Conservation (phyloP, 2,113 vertebrate genomes). For the Chaetops frenatus region DNA sequence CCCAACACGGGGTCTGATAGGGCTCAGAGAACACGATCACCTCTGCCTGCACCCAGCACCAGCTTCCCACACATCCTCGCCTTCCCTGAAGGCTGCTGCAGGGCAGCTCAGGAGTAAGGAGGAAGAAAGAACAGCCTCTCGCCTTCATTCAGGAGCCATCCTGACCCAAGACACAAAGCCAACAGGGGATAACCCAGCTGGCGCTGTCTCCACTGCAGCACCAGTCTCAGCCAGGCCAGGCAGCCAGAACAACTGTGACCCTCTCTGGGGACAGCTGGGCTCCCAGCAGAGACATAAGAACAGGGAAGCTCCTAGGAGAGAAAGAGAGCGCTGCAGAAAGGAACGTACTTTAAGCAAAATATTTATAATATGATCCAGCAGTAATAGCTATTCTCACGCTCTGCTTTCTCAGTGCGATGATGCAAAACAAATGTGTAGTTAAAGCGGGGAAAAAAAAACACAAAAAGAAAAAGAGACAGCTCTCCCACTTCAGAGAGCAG, state of each 20-base stretch:
- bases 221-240: neutral
- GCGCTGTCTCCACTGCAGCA: neutral
- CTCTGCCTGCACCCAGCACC: neutral
- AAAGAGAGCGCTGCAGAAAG: neutral
- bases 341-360: conserved; percentile 54
- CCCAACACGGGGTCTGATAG: accelerated
- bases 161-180: neutral
- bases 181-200: neutral
- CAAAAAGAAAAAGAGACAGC: neutral
- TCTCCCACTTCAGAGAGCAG: conserved; percentile 53
- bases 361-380: conserved; percentile 58
- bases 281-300: neutral
- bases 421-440: conserved; percentile 65
- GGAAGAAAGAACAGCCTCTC: neutral
- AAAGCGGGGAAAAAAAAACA: neutral
- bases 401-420: conserved; percentile 52
- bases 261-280: neutral
- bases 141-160: neutral
- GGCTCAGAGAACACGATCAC: neutral
- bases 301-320: neutral
- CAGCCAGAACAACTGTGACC: neutral
- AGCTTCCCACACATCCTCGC: accelerated
- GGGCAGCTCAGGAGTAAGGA: neutral
- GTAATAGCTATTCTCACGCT: conserved; percentile 64
- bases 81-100: neutral